Percentiles rank a stretch among this genome's conserved stretches.
Conservation (phyloP, 1,140 invertebrate genomes). For the Drosophila melanica region DNA sequence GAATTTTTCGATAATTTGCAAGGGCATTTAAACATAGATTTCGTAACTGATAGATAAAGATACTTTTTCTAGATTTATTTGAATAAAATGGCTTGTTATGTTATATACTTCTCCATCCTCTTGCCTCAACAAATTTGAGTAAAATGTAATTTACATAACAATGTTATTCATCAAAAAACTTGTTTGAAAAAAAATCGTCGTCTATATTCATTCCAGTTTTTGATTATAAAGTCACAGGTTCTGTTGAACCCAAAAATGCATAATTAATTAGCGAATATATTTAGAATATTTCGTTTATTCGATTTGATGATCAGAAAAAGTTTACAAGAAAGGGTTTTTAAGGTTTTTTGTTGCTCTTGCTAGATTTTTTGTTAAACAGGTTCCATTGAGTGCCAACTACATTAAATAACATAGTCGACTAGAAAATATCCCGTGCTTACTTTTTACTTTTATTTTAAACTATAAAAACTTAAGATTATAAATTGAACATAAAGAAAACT, state of each 20-base stretch:
- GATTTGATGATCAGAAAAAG: neutral
- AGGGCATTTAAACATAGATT: slow-evolving; percentile 1
- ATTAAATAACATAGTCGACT: slow-evolving; percentile 3
- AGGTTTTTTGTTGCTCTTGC: slow-evolving; percentile 14
- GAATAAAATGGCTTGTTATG: too few species aligned
- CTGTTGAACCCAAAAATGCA: slow-evolving; percentile 38
- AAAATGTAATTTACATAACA: slow-evolving; percentile 39
- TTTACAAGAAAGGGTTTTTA: slow-evolving; percentile 11
- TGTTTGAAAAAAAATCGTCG: slow-evolving; percentile 27
- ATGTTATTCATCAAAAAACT: slow-evolving; percentile 19
- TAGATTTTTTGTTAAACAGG: neutral
- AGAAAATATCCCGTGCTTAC: neutral
- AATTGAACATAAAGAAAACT: too few species aligned
- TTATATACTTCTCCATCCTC: neutral
- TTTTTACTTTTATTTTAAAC: too few species aligned
- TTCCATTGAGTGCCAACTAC: neutral
- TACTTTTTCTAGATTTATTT: neutral
- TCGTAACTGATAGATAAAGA: neutral
- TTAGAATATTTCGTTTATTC: slow-evolving; percentile 11
- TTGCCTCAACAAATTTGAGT: neutral
- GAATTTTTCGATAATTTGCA: neutral
- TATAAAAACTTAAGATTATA: too few species aligned
- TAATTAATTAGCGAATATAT: slow-evolving; percentile 13
- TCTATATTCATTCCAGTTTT: neutral
- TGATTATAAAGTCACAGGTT: slow-evolving; percentile 57